Conservation (phyloP, 2,113 vertebrate genomes). For the Xerus inauris region DNA sequence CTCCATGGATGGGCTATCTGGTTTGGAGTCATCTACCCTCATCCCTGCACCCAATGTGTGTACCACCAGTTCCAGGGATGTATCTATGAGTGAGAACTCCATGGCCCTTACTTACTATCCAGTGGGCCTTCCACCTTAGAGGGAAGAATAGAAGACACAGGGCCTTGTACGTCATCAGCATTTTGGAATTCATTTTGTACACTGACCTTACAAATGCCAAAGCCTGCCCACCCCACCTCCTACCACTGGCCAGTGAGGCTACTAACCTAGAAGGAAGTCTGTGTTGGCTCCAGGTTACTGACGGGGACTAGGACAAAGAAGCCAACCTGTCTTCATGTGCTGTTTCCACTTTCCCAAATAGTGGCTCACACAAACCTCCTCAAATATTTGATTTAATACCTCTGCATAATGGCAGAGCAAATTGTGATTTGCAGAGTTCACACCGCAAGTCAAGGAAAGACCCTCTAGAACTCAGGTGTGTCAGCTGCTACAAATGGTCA, state of each 20-base stretch:
- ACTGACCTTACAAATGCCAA: not conserved
- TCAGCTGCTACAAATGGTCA: fast-evolving
- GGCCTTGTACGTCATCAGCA: not conserved
- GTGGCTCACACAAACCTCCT: not conserved
- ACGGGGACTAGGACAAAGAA: not conserved
- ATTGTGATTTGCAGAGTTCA: not conserved
- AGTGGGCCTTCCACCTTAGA: not conserved
- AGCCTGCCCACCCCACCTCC: not conserved
- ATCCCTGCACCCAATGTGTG: not conserved
- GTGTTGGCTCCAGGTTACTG: not conserved
- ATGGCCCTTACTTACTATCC: not conserved
- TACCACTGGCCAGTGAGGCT: not conserved
- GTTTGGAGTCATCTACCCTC: not conserved
- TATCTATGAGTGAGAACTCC: not conserved
- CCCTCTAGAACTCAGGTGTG: not conserved
- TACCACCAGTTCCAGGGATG: not conserved
- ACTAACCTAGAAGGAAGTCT: not conserved
- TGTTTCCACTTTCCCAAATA: not conserved
- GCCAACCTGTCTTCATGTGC: not conserved
- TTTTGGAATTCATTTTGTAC: not conserved
- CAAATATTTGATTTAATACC: not conserved
- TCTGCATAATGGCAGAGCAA: not conserved
- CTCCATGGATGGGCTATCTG: not conserved
- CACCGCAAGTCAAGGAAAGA: not conserved
- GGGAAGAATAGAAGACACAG: not conserved